Base-by-base conservation (phyloP, 37 sponge, comb jelly and placozoan genomes). In the Aplysina aerophoba region DNA sequence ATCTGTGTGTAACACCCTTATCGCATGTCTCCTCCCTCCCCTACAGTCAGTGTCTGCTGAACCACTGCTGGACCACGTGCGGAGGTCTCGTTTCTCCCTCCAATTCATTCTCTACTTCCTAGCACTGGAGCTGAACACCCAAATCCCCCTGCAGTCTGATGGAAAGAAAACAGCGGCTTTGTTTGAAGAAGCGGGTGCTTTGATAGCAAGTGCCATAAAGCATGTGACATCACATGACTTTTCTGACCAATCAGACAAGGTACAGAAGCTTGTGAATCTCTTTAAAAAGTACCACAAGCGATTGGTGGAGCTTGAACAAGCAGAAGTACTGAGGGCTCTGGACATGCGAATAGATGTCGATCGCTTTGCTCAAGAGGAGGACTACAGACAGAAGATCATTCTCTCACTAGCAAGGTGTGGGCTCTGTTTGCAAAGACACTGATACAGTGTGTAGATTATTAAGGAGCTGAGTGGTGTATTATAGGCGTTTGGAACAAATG, bases 311-410 rank as follows among this genome's bases (percentile, higher is more conserved):
- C 67, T 58, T 37, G 25, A 37, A 12, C 87, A 93, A 60, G 90
- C 85, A 30, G 74, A 85, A 56, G 55, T 37, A 31, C 59, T 91
- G 44, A 85, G 63, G 6, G 63, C 50, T 15, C 72, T 92, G 58
- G 92, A 83, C 16, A 39, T 88, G 44, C 90, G 85, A 1, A 83
- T 93, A 62, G 94, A 93, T 81, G 81, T 86, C 1, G 36, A 35
- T 12, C 63, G 65, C 65, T 93, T 90, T 74, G 67, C 86, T 8
- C 69, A 83, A 13, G 86, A 90, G 38, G 25, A 64, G 19, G 81
- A 78, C 0, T 93, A 93, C 65, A 90, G 54, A 60, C 59, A 34
- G 14, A 35, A 82, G 15, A 85, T 61, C 38, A 89, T 93, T 27
- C 81, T 89, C 0, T 54, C 65, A 21, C 66, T 92, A 15, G 87